Percentiles rank a stretch among this genome's conserved stretches.
These are phyloP conservation scores for Agelastica alni DNA, from an alignment of 2,888 invertebrate genomes.

Conservation along the genomic window DNA sequence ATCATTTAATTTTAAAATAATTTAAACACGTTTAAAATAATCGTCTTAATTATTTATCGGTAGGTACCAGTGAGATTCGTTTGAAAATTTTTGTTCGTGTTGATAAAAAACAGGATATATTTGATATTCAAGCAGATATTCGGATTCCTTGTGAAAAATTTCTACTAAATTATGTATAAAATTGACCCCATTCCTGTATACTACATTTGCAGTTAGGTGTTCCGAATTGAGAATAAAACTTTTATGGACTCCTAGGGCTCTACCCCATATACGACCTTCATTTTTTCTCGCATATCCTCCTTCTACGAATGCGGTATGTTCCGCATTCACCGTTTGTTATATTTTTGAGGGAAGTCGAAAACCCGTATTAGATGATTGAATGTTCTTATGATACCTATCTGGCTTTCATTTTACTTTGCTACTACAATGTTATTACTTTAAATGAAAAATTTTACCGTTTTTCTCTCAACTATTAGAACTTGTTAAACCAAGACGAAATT, in stretches of 20 bases:
- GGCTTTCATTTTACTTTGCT: slow-evolving; percentile 13
- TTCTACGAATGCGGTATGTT: slow-evolving; percentile 7
- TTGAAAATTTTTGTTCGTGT: neutral
- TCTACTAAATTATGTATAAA: slow-evolving; percentile 18
- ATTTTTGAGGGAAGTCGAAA: slow-evolving; percentile 5
- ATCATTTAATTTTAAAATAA: too few relatives aligned
- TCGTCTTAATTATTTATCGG: too few relatives aligned
- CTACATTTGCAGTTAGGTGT: slow-evolving; percentile 31
- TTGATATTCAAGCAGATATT: slow-evolving; percentile 12
- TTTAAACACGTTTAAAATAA: too few relatives aligned
- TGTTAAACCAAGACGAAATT: too few relatives aligned
- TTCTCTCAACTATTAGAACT: too few relatives aligned
- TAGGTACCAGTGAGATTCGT: too few relatives aligned
- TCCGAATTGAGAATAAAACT: slow-evolving; percentile 26
- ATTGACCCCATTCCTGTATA: slow-evolving; percentile 27
- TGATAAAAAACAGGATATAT: neutral
- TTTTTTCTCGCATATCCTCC: slow-evolving; percentile 14
- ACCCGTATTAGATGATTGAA: slow-evolving; percentile 18
- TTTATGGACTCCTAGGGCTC: slow-evolving; percentile 22
- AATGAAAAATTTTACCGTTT: too few relatives aligned
- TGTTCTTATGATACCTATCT: slow-evolving; percentile 12
- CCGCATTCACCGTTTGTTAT: slow-evolving; percentile 12
- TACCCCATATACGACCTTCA: slow-evolving; percentile 12
- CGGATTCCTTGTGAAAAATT: slow-evolving; percentile 4
- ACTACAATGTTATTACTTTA: slow-evolving; percentile 5